Conservation (phyloP, 2,797 vertebrate species). For the Acanthurus leucopareius region DNA sequence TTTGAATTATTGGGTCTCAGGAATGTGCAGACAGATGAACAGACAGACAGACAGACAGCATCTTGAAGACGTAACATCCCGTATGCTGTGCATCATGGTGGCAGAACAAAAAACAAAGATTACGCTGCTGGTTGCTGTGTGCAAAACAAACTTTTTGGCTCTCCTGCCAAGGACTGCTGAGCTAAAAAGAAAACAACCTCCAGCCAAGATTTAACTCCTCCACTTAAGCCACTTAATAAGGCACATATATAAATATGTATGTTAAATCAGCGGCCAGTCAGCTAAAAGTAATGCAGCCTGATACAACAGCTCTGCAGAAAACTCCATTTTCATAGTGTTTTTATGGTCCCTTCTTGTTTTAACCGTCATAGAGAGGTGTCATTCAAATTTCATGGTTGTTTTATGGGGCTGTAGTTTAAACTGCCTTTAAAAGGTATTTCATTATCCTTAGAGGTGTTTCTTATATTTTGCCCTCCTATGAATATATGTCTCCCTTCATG, state of each 20-base stretch:
- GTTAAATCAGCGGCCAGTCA: too few relatives aligned
- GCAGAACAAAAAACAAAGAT: slow-evolving; percentile 28
- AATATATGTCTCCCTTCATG: background rate
- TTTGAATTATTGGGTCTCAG: background rate
- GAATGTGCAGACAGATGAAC: slow-evolving; percentile 3
- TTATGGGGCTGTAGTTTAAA: background rate
- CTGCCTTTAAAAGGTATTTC: background rate
- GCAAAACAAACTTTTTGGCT: slow-evolving; percentile 24
- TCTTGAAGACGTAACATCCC: background rate
- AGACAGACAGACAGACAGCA: background rate
- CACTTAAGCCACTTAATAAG: background rate
- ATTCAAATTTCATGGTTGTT: background rate
- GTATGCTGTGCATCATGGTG: background rate
- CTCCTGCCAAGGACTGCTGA: background rate
- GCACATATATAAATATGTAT: background rate
- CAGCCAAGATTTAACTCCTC: background rate
- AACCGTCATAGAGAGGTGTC: background rate
- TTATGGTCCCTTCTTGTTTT: background rate
- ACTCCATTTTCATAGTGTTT: background rate
- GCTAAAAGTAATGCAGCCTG: background rate
- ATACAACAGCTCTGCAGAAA: background rate
- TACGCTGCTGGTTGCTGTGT: slow-evolving; percentile 19
- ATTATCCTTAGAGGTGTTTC: background rate
- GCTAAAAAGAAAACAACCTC: background rate
- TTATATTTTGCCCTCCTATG: background rate